Evolutionary conservation across 2,888 invertebrate genomes (phyloP).

Genomic region (Anoncus sp.): DNA sequence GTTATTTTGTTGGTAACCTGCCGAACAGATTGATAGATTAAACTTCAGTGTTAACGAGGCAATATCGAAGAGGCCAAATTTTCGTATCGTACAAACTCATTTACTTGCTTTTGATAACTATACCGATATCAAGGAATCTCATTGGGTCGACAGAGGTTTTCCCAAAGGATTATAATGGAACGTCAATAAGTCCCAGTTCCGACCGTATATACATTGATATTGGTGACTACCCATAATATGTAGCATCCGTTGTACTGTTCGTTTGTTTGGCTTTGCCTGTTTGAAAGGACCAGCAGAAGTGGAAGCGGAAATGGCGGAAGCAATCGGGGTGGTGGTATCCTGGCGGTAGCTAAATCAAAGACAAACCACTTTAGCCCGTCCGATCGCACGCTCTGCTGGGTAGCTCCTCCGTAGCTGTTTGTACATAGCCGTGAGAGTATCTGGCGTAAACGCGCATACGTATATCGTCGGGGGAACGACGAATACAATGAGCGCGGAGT

Average conservation of each 20-base stretch:
- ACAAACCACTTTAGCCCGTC: constrained; percentile 82
- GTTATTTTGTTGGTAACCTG: too few relatives aligned
- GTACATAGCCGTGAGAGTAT: constrained; percentile 46
- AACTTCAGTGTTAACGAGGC: not conserved
- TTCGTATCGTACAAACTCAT: not conserved
- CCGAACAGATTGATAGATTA: not conserved
- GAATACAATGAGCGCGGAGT: not conserved
- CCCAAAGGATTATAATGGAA: constrained; percentile 8
- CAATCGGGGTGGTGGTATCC: constrained; percentile 62
- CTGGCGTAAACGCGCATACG: constrained; percentile 35
- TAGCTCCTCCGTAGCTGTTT: constrained; percentile 37
- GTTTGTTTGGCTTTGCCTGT: not conserved
- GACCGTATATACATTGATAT: not conserved
- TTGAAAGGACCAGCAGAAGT: constrained; percentile 39
- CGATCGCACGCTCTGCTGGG: constrained; percentile 70
- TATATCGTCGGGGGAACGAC: not conserved
- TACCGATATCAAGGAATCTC: constrained; percentile 3
- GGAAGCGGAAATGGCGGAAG: constrained; percentile 65
- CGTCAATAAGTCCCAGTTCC: not conserved
- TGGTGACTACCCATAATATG: constrained; percentile 18
- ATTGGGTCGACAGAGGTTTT: not conserved
- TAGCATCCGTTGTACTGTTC: not conserved
- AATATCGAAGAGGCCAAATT: not conserved
- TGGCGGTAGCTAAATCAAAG: constrained; percentile 81
- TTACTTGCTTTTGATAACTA: not conserved